Evolutionary conservation across 1,140 invertebrate genomes (phyloP).

Genomic region (Cydia amplana): DNA sequence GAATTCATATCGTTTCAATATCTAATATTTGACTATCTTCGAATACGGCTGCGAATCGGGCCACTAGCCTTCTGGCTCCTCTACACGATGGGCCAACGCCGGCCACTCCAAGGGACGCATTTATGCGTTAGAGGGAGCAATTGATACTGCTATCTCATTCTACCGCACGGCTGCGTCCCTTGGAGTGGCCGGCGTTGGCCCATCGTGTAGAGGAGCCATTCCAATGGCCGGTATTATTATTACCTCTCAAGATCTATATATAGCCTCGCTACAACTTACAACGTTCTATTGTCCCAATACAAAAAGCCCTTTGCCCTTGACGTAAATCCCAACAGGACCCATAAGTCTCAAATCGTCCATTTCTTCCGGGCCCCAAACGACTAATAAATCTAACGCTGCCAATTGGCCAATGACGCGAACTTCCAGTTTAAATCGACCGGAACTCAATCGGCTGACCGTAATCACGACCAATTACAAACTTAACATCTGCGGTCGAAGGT

Average conservation of each 20-base stretch:
- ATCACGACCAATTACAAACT: slow-evolving; percentile 1
- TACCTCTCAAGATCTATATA: background rate
- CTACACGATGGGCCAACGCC: too few species aligned
- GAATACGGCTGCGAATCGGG: too few species aligned
- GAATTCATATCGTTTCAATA: too few species aligned
- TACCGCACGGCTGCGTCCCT: too few species aligned
- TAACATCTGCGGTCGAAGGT: background rate
- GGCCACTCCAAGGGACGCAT: too few species aligned
- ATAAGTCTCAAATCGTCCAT: background rate
- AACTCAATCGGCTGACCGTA: slow-evolving; percentile 25
- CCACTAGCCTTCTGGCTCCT: too few species aligned
- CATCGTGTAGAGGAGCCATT: too few species aligned
- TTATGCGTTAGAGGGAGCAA: too few species aligned
- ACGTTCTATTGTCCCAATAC: background rate
- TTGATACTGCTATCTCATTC: too few species aligned
- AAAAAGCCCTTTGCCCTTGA: background rate
- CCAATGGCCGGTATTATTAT: too few species aligned
- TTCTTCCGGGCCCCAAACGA: background rate
- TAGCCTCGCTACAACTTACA: background rate
- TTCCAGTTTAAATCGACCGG: slow-evolving; percentile 28
- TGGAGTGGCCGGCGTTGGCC: too few species aligned
- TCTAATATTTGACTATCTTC: too few species aligned
- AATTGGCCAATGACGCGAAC: slow-evolving; percentile 28
- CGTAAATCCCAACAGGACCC: background rate
- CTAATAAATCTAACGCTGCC: slow-evolving; percentile 21